Evolutionary conservation across 2,797 vertebrate genomes (phyloP).

Genomic region (Tenualosa thibaudeaui): DNA sequence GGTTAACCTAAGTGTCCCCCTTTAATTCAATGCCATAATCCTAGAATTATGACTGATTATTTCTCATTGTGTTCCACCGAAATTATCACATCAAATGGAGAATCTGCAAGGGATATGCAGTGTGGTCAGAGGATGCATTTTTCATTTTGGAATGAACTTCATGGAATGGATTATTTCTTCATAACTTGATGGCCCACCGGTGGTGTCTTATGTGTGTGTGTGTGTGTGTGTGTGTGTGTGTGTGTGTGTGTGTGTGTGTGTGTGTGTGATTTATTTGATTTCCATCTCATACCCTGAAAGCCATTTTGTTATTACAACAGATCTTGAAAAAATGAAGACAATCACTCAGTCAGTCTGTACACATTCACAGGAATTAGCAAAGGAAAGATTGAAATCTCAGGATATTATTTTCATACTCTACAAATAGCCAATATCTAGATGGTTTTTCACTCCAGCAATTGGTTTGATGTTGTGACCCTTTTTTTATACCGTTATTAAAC

Average conservation of each 20-base stretch:
- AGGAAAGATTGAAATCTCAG: conserved; percentile 42
- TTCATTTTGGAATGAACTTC: conserved; percentile 38
- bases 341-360: conserved; percentile 26
- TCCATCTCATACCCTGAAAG: conserved; percentile 56
- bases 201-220: neutral
- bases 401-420: conserved; percentile 44
- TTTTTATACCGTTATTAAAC: conserved; percentile 73
- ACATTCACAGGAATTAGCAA: conserved; percentile 47
- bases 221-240: neutral
- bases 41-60: neutral
- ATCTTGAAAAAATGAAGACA: conserved; percentile 22
- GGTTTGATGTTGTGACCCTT: conserved; percentile 71
- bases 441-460: conserved; percentile 73
- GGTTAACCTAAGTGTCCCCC: conserved; percentile 8
- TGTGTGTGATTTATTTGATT: conserved; percentile 42
- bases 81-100: conserved; percentile 30
- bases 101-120: neutral
- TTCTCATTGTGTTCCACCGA: conserved; percentile 3
- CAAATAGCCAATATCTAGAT: conserved; percentile 71
- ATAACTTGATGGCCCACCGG: conserved; percentile 48
- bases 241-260: neutral
- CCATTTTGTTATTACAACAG: conserved; percentile 47
- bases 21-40: conserved; percentile 37
- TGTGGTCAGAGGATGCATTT: conserved; percentile 20
- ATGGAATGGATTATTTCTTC: conserved; percentile 45